Conservation (phyloP, 2,113 vertebrate species). For the Brachirus orientalis region DNA sequence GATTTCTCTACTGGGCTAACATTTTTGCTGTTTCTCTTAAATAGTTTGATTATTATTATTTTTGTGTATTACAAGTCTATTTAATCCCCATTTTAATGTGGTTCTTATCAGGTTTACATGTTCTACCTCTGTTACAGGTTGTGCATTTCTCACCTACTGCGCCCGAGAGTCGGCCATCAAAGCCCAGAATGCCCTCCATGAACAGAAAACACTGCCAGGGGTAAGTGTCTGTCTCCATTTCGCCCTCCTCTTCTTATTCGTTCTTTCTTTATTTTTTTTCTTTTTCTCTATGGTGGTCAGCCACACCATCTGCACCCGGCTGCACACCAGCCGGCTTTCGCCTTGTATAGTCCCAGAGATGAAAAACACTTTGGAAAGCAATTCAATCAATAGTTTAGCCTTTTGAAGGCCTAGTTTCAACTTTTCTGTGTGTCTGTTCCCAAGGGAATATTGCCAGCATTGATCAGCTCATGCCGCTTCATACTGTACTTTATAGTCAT, state of each 20-base stretch:
- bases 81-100: not conserved
- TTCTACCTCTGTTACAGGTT: slow-evolving; percentile 83
- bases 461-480: slow-evolving; percentile 73
- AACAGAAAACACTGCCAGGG: slow-evolving; percentile 98
- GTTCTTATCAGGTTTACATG: slow-evolving; percentile 10
- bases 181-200: slow-evolving; percentile 97
- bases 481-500: slow-evolving; percentile 55
- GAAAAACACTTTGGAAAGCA: slow-evolving; percentile 73
- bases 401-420: slow-evolving; percentile 77
- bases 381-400: slow-evolving; percentile 77
- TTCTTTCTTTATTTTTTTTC: slow-evolving; percentile 1
- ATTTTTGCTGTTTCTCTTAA: no score
- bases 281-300: slow-evolving; percentile 56
- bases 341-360: slow-evolving; percentile 52
- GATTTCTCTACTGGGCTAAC: not conserved
- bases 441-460: slow-evolving; percentile 68
- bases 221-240: slow-evolving; percentile 81
- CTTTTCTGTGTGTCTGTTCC: slow-evolving; percentile 70
- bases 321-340: slow-evolving; percentile 60
- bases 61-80: no score
- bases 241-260: not conserved
- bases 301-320: slow-evolving; percentile 63
- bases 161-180: slow-evolving; percentile 98
- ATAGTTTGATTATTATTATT: no score
- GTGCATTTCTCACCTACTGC: slow-evolving; percentile 98